phyloP scores from a whole-genome alignment of 2,888 invertebrate species.

The Ferrisia virgata region DNA sequence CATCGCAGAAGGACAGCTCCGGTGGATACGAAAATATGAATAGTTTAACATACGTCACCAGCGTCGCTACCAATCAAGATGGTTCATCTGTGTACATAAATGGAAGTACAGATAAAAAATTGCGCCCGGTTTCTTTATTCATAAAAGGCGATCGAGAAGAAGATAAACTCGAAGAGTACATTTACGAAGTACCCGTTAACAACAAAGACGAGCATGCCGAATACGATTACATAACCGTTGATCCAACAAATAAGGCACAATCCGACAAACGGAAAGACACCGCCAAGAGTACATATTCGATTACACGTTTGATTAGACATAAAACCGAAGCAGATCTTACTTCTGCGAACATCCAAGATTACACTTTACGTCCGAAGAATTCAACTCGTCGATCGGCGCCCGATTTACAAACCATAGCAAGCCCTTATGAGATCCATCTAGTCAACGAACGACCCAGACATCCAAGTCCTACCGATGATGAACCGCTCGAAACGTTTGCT shows the following conservation, averaged over 20 bases:
- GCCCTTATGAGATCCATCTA: background rate
- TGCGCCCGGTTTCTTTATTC: background rate
- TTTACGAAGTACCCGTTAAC: constrained; percentile 9
- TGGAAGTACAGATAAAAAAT: background rate
- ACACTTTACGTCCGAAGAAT: background rate
- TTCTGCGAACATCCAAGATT: background rate
- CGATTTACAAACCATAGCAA: background rate
- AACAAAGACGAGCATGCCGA: background rate
- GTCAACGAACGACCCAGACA: background rate
- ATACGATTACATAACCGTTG: constrained; percentile 12
- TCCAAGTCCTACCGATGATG: background rate
- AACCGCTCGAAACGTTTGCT: background rate
- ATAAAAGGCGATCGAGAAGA: background rate
- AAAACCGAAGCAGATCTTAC: constrained; percentile 1
- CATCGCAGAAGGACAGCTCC: background rate
- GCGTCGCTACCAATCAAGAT: background rate
- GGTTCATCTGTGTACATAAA: background rate
- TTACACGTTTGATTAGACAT: background rate
- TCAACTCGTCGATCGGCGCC: background rate
- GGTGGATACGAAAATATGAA: background rate
- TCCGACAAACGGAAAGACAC: background rate
- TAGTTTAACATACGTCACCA: background rate
- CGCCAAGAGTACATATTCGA: background rate
- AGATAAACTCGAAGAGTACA: constrained; percentile 21
- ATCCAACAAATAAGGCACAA: background rate